Base-by-base conservation (phyloP, 64 coral and sea anemone genomes). In the Dendrophyllia cribrosa region DNA sequence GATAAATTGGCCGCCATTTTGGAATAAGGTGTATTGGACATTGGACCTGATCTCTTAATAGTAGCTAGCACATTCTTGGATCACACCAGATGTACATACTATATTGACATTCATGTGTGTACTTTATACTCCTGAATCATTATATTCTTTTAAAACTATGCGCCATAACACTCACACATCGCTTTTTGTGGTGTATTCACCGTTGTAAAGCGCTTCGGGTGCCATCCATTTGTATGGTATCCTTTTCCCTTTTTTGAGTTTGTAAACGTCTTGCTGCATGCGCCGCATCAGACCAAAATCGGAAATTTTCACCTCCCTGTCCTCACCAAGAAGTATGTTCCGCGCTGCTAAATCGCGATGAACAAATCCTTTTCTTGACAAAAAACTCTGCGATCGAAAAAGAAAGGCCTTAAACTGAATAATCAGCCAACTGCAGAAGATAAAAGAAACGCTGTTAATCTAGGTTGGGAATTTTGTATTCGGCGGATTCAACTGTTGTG, bases 211-310 rank as follows among this genome's bases (percentile, higher is more conserved):
- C 65, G 88, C 93, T 59, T 95, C 93, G 46, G 77, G 75, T 25
- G 86, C 85, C 81, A 90, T 95, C 93, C 93, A 95, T 45, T 95
- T 95, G 7, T 91, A 4, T 22, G 93, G 93, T 16, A 95, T 56
- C n/a, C 49, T 86, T 56, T 89, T 73, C 25, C 69, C 66, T 1
- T 88, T 86, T 66, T 79, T 95, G 13, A 73, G 73, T 46, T 89
- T 52, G 61, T 95, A 95, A 73, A 95, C 56, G 22, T 91, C 71
- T 44, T 89, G 69, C 58, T 85, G 75, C 26, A 82, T 74, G 51
- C 90, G 93, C 5, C 93, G 87, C 25, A 88, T 89, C 43, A 95
- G 21, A 34, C 93, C 93, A 61, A 95, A 95, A 15, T 95, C 93
- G 11, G 93, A 87, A 3, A 95, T 72, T 69, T 95, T 95, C 9